Base-by-base conservation (phyloP, 2,113 vertebrate species). In the Trichomycterus rosablanca region DNA sequence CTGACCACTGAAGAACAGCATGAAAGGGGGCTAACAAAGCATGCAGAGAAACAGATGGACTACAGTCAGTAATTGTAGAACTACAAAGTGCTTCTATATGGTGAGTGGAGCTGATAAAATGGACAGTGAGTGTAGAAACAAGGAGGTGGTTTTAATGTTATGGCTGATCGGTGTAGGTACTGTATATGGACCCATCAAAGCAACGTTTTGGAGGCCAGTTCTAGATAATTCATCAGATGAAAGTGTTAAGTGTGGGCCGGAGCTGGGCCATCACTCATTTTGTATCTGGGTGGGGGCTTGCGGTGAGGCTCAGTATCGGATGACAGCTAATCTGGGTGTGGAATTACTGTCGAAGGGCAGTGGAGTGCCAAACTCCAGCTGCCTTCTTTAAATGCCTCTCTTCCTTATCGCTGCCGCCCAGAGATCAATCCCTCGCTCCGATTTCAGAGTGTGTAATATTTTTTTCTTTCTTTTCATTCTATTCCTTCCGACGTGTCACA, bases 261-360 rank as follows among this genome's bases (percentile, higher is more conserved):
- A 4, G 37, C 37, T 53, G 23, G 11, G 24, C 56, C 56, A 59
- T 59, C 56, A 59, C 56, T 59, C 56, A 59, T 30, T 59, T 45
- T 28, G 26, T 43, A 50, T 61, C 54, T 46, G 48, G 12, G 22
- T 15, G 42, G 57, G 53, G 51, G 44, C 34, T 61, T 30, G 40
- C 45, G 48, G 68, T 40, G 54, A 37, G 66, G 61, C 57, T 55
- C 48, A 69, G 74, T 70, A 70, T 76, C 67, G 50, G 53, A 70
- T 76, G 74, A 70, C 74, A 67, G 60, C 66, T 72, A 68, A 74
- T 74, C 66, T 76, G 61, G 71, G 74, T 65, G 59, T 76, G 76
- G 63, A 62, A 70, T 76, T 75, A 74, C 71, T 69, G 60, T 67
- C 60, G 58, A 52, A 66, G 57, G 53, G 67, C 58, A 28, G 45